phyloP scores from a whole-genome alignment of 2,113 vertebrate genomes.

The Oenanthe oenanthe region DNA sequence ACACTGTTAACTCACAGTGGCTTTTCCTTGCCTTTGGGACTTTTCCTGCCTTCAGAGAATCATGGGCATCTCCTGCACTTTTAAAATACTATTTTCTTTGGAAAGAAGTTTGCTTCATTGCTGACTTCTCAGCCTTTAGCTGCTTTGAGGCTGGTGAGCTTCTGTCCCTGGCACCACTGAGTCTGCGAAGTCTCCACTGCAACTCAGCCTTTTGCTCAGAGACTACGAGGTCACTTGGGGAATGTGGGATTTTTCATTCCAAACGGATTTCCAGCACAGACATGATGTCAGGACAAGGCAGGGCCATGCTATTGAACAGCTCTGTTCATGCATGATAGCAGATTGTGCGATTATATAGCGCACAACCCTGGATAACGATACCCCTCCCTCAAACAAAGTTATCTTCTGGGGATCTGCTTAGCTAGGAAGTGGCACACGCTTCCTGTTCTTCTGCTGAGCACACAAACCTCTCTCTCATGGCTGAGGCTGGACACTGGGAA shows the following conservation, averaged over 20 bases:
- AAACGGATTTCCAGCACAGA: conserved; percentile 89
- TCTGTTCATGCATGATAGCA: conserved; percentile 87
- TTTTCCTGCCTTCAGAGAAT: background rate
- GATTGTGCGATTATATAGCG: conserved; percentile 83
- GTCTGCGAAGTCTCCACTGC: conserved; percentile 22
- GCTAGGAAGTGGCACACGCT: conserved; percentile 74
- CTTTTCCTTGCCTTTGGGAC: background rate
- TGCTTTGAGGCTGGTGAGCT: background rate
- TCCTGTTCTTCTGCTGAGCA: conserved; percentile 80
- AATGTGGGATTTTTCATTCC: conserved; percentile 78
- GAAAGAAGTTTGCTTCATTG: background rate
- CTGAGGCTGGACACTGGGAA: background rate
- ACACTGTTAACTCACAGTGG: background rate
- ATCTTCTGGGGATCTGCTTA: conserved; percentile 87
- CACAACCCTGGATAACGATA: conserved; percentile 79
- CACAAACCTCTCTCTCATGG: background rate
- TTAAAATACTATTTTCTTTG: background rate
- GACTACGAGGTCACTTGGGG: conserved; percentile 59
- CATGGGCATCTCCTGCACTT: background rate
- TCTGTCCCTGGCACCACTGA: background rate
- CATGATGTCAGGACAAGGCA: conserved; percentile 90
- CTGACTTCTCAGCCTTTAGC: background rate
- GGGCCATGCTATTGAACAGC: conserved; percentile 83
- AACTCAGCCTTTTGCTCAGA: conserved; percentile 34
- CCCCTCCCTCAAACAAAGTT: conserved; percentile 87